Percentiles rank a stretch among this genome's conserved stretches.
Conservation (phyloP, 2,797 vertebrate genomes). For the Enteromius unitaeniatus region DNA sequence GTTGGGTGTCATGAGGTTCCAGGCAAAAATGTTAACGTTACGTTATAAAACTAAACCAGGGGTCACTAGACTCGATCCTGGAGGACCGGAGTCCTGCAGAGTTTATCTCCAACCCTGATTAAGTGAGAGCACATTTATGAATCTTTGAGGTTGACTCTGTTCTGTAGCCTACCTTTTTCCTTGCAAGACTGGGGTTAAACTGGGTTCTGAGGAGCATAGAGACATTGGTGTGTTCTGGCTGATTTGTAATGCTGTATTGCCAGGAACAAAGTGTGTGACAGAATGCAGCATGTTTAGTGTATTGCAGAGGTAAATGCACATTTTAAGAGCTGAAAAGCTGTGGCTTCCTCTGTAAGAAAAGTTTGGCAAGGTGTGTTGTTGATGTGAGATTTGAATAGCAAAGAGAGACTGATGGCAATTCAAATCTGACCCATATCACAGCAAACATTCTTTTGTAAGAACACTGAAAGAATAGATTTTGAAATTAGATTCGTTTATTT, state of each 20-base stretch:
- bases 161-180: not conserved
- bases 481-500: not conserved
- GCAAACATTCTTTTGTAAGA: not conserved
- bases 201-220: not conserved
- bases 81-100: too few species aligned
- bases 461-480: not conserved
- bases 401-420: not conserved
- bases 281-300: not conserved
- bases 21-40: not conserved
- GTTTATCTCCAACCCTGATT: too few species aligned
- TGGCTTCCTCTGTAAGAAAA: not conserved
- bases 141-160: not conserved
- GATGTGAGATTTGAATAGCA: not conserved
- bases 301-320: not conserved
- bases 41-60: not conserved
- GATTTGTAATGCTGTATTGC: not conserved
- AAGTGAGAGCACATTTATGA: not conserved
- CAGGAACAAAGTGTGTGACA: not conserved
- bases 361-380: not conserved
- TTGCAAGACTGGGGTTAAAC: constrained; percentile 13
- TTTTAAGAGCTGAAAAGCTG: not conserved
- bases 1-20: too few species aligned
- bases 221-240: not conserved
- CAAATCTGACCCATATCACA: too few species aligned
- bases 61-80: too few species aligned